Evolutionary conservation across 1,140 invertebrate species (phyloP).

Genomic region (Drosophila mojavensis): DNA sequence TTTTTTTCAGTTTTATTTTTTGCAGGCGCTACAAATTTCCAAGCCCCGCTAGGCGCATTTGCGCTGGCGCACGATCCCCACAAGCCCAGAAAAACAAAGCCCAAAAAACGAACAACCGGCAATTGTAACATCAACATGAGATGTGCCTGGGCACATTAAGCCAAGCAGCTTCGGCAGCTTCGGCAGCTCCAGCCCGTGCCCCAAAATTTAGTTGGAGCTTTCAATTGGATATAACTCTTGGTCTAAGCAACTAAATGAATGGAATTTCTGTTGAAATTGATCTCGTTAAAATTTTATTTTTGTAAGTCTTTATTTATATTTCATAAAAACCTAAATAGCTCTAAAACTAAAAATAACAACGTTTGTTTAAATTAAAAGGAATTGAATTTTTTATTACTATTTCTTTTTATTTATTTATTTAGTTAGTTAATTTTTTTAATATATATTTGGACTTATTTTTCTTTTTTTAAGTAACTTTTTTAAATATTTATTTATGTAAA

Average conservation of each 20-base stretch:
- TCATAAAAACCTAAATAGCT: too few species aligned
- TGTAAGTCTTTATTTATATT: too few species aligned
- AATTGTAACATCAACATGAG: conserved; percentile 82
- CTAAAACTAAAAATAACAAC: too few species aligned
- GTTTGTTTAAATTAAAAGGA: too few species aligned
- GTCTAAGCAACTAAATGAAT: not conserved
- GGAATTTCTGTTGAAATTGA: not conserved
- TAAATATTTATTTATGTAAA: too few species aligned
- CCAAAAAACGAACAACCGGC: conserved; percentile 47
- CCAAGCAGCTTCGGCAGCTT: not conserved
- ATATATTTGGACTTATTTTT: too few species aligned
- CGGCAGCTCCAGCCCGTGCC: conserved; percentile 26
- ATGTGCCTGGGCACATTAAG: conserved; percentile 52
- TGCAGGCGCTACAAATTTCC: conserved; percentile 76
- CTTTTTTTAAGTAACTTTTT: too few species aligned
- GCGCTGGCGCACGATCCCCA: conserved; percentile 69
- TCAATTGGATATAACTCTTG: not conserved
- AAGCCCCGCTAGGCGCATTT: conserved; percentile 78
- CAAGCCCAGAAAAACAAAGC: conserved; percentile 24
- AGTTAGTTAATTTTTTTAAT: too few species aligned
- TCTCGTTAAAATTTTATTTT: too few species aligned
- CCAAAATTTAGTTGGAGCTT: not conserved
- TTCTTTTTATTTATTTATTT: too few species aligned
- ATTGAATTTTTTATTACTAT: too few species aligned
- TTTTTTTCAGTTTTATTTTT: not conserved